Percentiles rank a stretch among this genome's conserved stretches.
Conservation (phyloP, 2,113 vertebrate genomes). For the Zootoca vivipara region DNA sequence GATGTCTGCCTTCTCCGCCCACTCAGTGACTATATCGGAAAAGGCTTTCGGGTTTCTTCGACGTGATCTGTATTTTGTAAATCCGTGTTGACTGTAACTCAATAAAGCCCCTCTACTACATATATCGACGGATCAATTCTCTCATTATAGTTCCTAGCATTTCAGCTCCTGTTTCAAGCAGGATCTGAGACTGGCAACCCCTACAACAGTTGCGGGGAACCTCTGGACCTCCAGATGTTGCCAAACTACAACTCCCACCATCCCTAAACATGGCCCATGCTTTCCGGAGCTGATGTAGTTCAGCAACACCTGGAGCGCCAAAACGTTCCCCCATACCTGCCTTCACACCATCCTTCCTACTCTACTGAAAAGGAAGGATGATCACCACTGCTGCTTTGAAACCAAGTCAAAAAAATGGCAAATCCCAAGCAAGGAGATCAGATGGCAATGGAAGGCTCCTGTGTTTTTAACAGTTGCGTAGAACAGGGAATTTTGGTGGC, state of each 20-base stretch:
- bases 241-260: too few species aligned
- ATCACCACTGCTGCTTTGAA: not conserved
- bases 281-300: too few species aligned
- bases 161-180: not conserved
- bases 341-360: not conserved
- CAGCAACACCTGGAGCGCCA: too few species aligned
- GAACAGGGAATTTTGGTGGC: not conserved
- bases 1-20: not conserved
- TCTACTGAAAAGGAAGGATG: not conserved
- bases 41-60: constrained; percentile 10
- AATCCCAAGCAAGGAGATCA: too few species aligned
- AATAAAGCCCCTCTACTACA: constrained; percentile 19
- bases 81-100: not conserved
- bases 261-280: too few species aligned
- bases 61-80: constrained; percentile 26
- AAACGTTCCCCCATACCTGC: too few species aligned
- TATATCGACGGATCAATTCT: constrained; percentile 25
- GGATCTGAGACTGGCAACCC: not conserved
- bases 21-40: not conserved
- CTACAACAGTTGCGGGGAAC: not conserved
- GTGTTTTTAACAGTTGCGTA: not conserved
- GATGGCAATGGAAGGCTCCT: not conserved
- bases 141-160: not conserved
- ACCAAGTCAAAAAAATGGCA: too few species aligned
- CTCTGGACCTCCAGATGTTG: too few species aligned